A percentile compares a stretch with the other conserved stretches of the same genome.
phyloP scores from a whole-genome alignment of 2,797 vertebrate genomes.

The Pseudopleuronectes americanus region DNA sequence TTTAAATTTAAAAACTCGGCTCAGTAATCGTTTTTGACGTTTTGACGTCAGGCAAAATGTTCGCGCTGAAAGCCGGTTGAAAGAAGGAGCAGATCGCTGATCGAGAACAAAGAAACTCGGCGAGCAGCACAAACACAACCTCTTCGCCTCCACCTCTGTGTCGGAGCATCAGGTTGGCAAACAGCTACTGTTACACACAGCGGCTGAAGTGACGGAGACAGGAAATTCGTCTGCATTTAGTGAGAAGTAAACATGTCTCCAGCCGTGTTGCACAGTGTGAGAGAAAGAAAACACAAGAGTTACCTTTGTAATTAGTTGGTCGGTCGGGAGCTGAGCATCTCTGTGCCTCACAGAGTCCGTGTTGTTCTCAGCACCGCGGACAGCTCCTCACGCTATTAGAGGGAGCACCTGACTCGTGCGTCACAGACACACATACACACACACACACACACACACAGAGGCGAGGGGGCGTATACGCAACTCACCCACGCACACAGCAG shows the following conservation, averaged over 20 bases:
- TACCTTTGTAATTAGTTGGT: conserved; percentile 35
- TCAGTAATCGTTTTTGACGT: too few relatives aligned
- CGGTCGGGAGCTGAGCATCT: conserved; percentile 62
- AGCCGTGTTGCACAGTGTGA: too few relatives aligned
- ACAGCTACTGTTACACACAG: neutral
- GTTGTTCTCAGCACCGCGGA: conserved; percentile 89
- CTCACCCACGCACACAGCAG: conserved; percentile 8
- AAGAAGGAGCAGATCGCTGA: too few relatives aligned
- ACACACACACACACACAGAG: neutral
- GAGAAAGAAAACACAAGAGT: too few relatives aligned
- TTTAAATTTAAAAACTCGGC: too few relatives aligned
- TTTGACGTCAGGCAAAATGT: too few relatives aligned
- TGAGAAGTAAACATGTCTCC: too few relatives aligned
- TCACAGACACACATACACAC: conserved; percentile 61
- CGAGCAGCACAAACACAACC: conserved; percentile 22
- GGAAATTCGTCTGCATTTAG: neutral
- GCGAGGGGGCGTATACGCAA: too few relatives aligned
- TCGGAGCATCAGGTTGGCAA: conserved; percentile 71
- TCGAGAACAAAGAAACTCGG: conserved; percentile 51
- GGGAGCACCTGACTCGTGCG: conserved; percentile 79
- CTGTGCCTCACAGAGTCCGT: conserved; percentile 53
- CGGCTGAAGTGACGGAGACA: neutral
- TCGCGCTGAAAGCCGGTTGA: too few relatives aligned
- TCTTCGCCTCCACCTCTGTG: conserved; percentile 32
- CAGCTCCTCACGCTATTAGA: conserved; percentile 87